These are phyloP conservation scores for Hemiprocne comata DNA, from an alignment of 2,113 vertebrate species.

Conservation along the genomic window DNA sequence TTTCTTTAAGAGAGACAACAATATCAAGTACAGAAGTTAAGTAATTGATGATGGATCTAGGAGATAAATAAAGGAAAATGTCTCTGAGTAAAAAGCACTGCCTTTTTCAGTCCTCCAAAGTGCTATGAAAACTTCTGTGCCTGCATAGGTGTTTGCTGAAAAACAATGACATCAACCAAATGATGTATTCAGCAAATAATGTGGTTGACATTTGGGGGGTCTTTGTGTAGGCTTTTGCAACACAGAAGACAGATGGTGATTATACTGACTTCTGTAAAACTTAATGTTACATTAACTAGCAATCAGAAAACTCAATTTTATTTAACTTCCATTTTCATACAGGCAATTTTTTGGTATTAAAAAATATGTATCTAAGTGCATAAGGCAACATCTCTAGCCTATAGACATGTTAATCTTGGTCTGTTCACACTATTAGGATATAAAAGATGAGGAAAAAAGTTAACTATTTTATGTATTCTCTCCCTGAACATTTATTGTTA, in stretches of 20 bases:
- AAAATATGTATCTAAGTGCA: neutral
- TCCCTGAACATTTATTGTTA: neutral
- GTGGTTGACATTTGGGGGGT: constrained; percentile 15
- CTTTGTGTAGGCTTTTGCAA: constrained; percentile 38
- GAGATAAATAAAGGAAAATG: neutral
- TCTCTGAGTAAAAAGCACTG: neutral
- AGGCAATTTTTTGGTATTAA: neutral
- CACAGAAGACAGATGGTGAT: constrained; percentile 48
- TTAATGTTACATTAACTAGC: constrained; percentile 13
- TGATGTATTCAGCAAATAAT: constrained; percentile 36
- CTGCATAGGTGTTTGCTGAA: constrained; percentile 1
- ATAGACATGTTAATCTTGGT: neutral
- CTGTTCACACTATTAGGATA: neutral
- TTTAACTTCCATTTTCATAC: constrained; percentile 1
- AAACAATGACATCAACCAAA: constrained; percentile 30
- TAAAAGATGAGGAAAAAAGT: neutral
- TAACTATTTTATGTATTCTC: neutral
- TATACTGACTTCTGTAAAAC: constrained; percentile 23
- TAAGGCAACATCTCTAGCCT: neutral
- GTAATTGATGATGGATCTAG: neutral
- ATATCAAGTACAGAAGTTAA: neutral
- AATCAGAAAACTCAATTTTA: constrained; percentile 28
- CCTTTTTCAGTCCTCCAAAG: constrained; percentile 1
- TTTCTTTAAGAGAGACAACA: constrained; percentile 9
- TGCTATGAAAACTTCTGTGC: accelerated